A percentile compares a stretch with the other conserved stretches of the same genome.
Evolutionary conservation across 2,797 vertebrate species (phyloP).

Genomic region (Tokudaia muenninki): DNA sequence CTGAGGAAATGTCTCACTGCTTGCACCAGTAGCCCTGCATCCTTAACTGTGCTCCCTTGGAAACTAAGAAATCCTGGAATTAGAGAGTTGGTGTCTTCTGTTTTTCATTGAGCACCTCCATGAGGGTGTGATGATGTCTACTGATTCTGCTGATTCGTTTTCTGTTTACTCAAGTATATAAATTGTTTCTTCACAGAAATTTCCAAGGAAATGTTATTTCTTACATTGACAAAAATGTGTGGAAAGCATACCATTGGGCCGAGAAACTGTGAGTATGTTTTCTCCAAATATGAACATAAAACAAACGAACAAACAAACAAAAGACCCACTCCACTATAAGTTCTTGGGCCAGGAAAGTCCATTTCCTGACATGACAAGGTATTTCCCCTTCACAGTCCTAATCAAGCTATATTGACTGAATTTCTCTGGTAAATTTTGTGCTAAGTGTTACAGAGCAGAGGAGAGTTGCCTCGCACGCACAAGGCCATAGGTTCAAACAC

Average conservation of each 20-base stretch:
- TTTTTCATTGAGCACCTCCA: neutral
- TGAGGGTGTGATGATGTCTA: neutral
- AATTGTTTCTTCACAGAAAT: conserved; percentile 78
- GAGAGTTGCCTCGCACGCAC: neutral
- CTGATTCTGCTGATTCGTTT: neutral
- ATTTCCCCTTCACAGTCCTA: neutral
- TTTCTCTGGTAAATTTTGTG: neutral
- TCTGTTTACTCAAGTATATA: conserved; percentile 33
- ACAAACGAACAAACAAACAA: neutral
- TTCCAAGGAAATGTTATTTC: conserved; percentile 82
- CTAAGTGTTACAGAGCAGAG: neutral
- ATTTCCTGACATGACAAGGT: neutral
- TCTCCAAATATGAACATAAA: neutral
- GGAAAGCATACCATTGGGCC: conserved; percentile 80
- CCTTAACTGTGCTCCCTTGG: neutral
- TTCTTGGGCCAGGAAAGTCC: neutral
- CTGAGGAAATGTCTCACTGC: neutral
- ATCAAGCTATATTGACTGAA: neutral
- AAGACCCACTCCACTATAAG: neutral
- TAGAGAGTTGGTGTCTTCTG: neutral
- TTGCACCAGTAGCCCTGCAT: neutral
- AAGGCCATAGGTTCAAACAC: neutral
- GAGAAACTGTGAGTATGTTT: conserved; percentile 83
- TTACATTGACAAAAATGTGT: conserved; percentile 44
- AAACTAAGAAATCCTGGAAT: neutral